Conservation (phyloP, 1,140 invertebrate genomes). For the Heliconius hewitsoni region DNA sequence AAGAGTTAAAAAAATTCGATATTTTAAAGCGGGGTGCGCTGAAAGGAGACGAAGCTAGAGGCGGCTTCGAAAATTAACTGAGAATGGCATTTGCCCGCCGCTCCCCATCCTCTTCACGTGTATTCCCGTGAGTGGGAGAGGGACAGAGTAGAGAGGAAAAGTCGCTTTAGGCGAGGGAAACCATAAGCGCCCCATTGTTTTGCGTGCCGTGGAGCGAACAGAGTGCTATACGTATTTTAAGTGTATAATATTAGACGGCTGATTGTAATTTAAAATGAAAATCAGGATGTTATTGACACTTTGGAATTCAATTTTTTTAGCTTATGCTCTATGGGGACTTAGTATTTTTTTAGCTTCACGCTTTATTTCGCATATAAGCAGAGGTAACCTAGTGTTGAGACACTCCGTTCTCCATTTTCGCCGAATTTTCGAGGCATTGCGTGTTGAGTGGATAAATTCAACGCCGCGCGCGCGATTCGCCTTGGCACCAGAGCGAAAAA, state of each 20-base stretch:
- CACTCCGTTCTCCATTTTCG: too few relatives aligned
- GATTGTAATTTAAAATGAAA: slow-evolving; percentile 70
- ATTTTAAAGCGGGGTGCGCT: slow-evolving; percentile 47
- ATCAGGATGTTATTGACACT: slow-evolving; percentile 47
- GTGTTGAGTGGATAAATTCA: too few relatives aligned
- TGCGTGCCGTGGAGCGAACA: slow-evolving; percentile 67
- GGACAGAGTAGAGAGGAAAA: slow-evolving; percentile 53
- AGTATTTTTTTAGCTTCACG: too few relatives aligned
- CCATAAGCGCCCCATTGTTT: slow-evolving; percentile 76
- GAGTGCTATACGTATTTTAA: slow-evolving; percentile 54
- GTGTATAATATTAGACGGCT: slow-evolving; percentile 49
- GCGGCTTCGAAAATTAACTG: slow-evolving; percentile 73
- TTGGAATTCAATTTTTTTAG: neutral
- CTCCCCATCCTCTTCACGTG: slow-evolving; percentile 48
- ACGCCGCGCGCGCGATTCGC: too few relatives aligned
- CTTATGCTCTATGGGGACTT: too few relatives aligned
- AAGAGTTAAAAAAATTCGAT: slow-evolving; percentile 50
- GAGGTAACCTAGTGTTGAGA: too few relatives aligned
- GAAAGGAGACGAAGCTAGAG: slow-evolving; percentile 59
- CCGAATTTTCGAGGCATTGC: too few relatives aligned
- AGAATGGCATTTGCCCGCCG: slow-evolving; percentile 66
- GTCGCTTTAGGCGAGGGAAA: slow-evolving; percentile 71
- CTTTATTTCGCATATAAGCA: too few relatives aligned
- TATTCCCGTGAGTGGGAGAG: slow-evolving; percentile 43
- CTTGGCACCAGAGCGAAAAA: too few relatives aligned